A percentile compares a stretch with the other conserved stretches of the same genome.
phyloP scores from a whole-genome alignment of 2,797 vertebrate species.

The Enteromius treurensis region DNA sequence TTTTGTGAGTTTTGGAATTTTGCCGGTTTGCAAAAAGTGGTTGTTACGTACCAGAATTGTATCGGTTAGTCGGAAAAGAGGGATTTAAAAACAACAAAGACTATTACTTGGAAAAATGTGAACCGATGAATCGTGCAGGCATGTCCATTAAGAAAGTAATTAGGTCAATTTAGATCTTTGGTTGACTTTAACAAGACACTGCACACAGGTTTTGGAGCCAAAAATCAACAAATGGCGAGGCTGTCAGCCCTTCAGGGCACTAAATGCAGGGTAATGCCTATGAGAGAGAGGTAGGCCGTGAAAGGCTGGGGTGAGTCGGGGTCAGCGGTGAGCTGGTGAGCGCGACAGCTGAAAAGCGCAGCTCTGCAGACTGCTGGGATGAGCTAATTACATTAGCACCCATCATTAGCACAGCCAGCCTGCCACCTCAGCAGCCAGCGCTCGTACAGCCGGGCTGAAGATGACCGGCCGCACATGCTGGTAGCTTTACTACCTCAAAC shows the following conservation, averaged over 20 bases:
- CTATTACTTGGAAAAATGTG: neutral
- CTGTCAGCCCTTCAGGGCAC: constrained; percentile 47
- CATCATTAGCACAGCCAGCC: constrained; percentile 76
- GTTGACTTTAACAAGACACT: constrained; percentile 35
- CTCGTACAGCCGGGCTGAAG: constrained; percentile 38
- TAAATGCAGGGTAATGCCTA: constrained; percentile 58
- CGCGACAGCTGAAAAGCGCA: constrained; percentile 61
- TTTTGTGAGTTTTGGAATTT: neutral
- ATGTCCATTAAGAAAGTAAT: constrained; percentile 27
- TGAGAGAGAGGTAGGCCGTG: constrained; percentile 56
- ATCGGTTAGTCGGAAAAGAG: neutral
- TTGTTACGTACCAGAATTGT: neutral
- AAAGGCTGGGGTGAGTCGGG: constrained; percentile 62
- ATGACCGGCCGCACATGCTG: constrained; percentile 27
- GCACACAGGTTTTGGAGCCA: constrained; percentile 24
- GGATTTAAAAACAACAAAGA: neutral
- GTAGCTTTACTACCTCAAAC: constrained; percentile 27
- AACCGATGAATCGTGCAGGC: neutral
- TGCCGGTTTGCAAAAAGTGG: neutral
- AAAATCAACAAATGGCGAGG: constrained; percentile 40
- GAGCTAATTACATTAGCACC: constrained; percentile 78
- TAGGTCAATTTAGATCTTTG: constrained; percentile 1
- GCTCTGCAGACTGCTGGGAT: constrained; percentile 69
- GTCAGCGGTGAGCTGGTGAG: constrained; percentile 58
- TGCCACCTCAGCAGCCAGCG: constrained; percentile 70